Percentiles rank a stretch among this genome's conserved stretches.
Conservation (phyloP, 2,113 vertebrate genomes). For the Amphiprion percula region DNA sequence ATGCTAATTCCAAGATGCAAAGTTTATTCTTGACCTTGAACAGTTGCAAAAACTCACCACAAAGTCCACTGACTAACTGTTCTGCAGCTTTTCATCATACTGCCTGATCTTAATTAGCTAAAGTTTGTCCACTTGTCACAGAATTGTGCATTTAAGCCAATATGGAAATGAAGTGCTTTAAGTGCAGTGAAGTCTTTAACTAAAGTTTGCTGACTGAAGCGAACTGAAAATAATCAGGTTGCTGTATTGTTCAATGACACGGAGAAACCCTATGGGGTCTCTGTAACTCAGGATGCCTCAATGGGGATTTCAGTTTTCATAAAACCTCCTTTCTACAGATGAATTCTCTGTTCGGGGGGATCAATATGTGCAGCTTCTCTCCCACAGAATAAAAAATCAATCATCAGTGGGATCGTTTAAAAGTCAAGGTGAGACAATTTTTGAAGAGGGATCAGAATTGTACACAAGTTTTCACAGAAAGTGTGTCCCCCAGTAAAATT, state of each 20-base stretch:
- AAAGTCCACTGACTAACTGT: neutral
- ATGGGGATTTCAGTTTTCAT: conserved; percentile 23
- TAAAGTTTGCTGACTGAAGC: neutral
- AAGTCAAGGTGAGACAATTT: conserved; percentile 24
- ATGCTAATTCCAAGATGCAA: neutral
- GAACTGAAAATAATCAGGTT: neutral
- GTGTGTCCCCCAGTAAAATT: too few species aligned
- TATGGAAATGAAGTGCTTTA: neutral
- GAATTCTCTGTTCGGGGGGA: conserved; percentile 8
- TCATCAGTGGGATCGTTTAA: conserved; percentile 36
- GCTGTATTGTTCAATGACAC: neutral
- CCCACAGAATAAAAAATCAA: conserved; percentile 2
- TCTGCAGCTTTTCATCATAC: conserved; percentile 2
- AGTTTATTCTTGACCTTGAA: neutral
- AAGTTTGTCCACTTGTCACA: neutral
- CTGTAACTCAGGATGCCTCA: conserved; percentile 2
- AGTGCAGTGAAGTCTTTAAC: neutral
- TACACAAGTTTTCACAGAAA: neutral
- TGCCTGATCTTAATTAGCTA: neutral
- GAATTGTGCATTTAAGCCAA: neutral
- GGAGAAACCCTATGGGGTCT: neutral
- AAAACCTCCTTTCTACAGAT: conserved; percentile 7
- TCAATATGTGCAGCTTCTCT: conserved; percentile 19
- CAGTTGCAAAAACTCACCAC: neutral
- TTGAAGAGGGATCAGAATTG: neutral